Percentiles rank a stretch among this genome's conserved stretches.
Conservation (phyloP, 2,888 invertebrate genomes). For the Lasioglossum malachurum region DNA sequence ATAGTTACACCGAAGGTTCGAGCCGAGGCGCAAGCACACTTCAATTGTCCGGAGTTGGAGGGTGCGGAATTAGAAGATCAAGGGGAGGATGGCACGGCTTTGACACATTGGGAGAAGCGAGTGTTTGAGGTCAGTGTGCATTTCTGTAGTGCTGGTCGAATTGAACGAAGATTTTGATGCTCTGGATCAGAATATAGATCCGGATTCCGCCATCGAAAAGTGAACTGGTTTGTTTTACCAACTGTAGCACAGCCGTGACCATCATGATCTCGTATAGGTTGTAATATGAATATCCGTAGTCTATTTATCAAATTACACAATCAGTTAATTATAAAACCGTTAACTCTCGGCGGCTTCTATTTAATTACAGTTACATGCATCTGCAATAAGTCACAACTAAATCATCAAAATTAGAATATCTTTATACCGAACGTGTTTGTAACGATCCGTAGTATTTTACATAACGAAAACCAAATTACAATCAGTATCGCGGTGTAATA, state of each 20-base stretch:
- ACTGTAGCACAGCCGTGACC: background rate
- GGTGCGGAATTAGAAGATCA: constrained; percentile 99
- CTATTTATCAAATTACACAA: too few species aligned
- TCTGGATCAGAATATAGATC: background rate
- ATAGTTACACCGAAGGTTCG: constrained; percentile 96
- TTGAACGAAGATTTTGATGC: background rate
- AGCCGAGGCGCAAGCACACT: constrained; percentile 94
- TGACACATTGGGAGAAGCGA: constrained; percentile 99
- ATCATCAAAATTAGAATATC: background rate
- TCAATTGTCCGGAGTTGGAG: constrained; percentile 94
- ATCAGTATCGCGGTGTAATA: background rate
- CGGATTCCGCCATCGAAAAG: background rate
- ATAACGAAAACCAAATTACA: background rate
- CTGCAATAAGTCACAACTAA: background rate
- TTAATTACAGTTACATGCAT: too few species aligned
- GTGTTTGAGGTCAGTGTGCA: constrained; percentile 93
- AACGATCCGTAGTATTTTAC: background rate
- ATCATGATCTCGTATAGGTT: background rate
- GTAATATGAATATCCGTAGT: background rate
- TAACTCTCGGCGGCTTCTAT: background rate
- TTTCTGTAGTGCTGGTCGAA: too few species aligned
- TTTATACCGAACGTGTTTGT: background rate
- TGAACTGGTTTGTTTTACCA: background rate
- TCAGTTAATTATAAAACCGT: too few species aligned
- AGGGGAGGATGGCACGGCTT: constrained; percentile 97